Conservation (phyloP, 2,888 invertebrate species). For the Dicycla oo region DNA sequence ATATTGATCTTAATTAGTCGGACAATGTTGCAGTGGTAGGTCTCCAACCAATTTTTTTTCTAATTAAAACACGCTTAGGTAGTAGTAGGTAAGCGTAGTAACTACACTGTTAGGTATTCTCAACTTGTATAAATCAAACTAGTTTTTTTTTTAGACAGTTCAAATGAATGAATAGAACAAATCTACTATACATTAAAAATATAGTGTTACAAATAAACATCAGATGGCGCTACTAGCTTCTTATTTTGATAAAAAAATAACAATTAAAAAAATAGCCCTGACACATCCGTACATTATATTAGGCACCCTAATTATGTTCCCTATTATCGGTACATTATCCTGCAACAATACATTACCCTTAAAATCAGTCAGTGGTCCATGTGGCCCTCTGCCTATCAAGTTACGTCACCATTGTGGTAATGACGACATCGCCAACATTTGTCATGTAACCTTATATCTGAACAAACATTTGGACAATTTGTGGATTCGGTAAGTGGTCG, state of each 20-base stretch:
- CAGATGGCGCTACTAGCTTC: too few species aligned
- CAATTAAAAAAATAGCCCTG: too few species aligned
- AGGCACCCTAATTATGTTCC: constrained; percentile 24
- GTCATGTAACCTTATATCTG: constrained; percentile 67
- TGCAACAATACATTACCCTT: constrained; percentile 9
- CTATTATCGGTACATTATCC: not conserved
- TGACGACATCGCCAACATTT: constrained; percentile 63
- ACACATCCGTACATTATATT: not conserved
- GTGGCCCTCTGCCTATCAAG: constrained; percentile 32
- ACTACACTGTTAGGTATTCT: too few species aligned
- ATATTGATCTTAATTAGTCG: not conserved
- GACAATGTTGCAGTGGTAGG: not conserved
- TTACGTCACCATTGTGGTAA: constrained; percentile 55
- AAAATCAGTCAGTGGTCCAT: constrained; percentile 5
- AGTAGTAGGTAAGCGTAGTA: too few species aligned
- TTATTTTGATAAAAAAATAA: too few species aligned
- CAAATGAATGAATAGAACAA: too few species aligned
- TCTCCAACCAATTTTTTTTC: not conserved
- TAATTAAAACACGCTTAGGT: not conserved
- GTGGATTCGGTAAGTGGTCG: constrained; percentile 30
- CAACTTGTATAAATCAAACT: too few species aligned
- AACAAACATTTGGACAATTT: constrained; percentile 64
- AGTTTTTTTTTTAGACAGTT: too few species aligned
- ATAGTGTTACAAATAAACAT: too few species aligned
- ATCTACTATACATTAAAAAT: too few species aligned